Percentiles rank a stretch among this genome's conserved stretches.
Conservation (phyloP, 2,113 vertebrate genomes). For the Vidua macroura region DNA sequence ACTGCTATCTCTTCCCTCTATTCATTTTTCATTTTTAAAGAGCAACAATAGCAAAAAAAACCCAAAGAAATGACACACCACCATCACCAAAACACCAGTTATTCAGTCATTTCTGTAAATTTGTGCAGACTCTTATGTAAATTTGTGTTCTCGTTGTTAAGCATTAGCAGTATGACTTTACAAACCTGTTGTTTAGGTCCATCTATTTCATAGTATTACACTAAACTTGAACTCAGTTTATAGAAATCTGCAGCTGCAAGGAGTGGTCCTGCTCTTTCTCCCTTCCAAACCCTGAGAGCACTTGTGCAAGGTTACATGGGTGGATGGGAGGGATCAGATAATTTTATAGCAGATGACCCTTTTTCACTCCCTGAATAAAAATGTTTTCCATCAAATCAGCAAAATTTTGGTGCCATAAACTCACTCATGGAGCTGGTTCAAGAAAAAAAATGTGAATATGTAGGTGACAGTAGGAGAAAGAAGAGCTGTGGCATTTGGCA, state of each 20-base stretch:
- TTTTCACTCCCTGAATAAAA: neutral
- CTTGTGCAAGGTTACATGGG: neutral
- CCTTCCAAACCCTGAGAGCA: neutral
- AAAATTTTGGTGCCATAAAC: neutral
- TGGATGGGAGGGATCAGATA: neutral
- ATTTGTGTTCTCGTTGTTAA: neutral
- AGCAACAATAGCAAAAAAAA: neutral
- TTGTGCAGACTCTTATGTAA: neutral
- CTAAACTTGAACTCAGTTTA: neutral
- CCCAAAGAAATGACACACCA: neutral
- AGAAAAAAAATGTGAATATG: accelerated
- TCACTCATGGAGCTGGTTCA: neutral
- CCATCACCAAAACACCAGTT: neutral
- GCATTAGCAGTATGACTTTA: neutral
- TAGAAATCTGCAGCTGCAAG: neutral
- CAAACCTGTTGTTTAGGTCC: neutral
- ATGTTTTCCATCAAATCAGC: neutral
- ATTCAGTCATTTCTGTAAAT: neutral
- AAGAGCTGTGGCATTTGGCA: neutral
- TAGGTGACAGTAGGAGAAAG: neutral
- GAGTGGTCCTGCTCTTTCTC: neutral
- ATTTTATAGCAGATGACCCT: neutral
- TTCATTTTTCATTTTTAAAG: neutral
- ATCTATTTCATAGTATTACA: neutral
- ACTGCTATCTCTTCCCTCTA: neutral